These are phyloP conservation scores for Anarsia innoxiella DNA, from an alignment of 2,888 invertebrate genomes.

Conservation along the genomic window DNA sequence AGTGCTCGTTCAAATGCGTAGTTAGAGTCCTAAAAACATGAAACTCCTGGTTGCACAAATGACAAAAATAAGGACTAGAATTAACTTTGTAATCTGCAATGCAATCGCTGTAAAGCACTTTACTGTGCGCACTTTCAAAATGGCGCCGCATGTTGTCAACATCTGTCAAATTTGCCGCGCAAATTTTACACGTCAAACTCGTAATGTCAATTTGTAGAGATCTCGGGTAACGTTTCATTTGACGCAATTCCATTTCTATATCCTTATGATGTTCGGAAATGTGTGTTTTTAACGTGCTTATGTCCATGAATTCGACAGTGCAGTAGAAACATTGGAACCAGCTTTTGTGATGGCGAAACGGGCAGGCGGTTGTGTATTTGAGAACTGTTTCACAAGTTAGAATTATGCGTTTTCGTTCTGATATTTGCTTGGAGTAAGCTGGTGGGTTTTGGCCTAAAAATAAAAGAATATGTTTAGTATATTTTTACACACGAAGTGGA, in stretches of 20 bases:
- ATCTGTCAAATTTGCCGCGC: slow-evolving; percentile 42
- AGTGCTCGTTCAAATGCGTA: slow-evolving; percentile 66
- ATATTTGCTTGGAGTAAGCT: slow-evolving; percentile 36
- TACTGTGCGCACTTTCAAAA: slow-evolving; percentile 41
- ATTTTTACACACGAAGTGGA: too few relatives aligned
- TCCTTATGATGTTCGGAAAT: slow-evolving; percentile 34
- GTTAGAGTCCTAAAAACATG: slow-evolving; percentile 58
- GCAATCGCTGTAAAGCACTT: slow-evolving; percentile 52
- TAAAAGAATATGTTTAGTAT: too few relatives aligned
- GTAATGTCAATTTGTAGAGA: slow-evolving; percentile 61
- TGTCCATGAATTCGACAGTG: slow-evolving; percentile 49
- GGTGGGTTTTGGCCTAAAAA: slow-evolving; percentile 27
- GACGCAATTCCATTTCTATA: slow-evolving; percentile 42
- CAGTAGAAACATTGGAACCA: slow-evolving; percentile 68
- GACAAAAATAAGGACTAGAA: slow-evolving; percentile 47
- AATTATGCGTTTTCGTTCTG: slow-evolving; percentile 48
- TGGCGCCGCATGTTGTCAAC: slow-evolving; percentile 44
- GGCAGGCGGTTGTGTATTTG: slow-evolving; percentile 53
- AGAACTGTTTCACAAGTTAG: slow-evolving; percentile 47
- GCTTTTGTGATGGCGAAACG: slow-evolving; percentile 58
- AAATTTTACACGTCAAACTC: slow-evolving; percentile 47
- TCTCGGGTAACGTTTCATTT: slow-evolving; percentile 53
- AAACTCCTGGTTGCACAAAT: slow-evolving; percentile 46
- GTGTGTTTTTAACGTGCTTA: slow-evolving; percentile 41
- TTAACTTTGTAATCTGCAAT: slow-evolving; percentile 60